phyloP scores from a whole-genome alignment of 2,113 vertebrate species.

The Anolis carolinensis region DNA sequence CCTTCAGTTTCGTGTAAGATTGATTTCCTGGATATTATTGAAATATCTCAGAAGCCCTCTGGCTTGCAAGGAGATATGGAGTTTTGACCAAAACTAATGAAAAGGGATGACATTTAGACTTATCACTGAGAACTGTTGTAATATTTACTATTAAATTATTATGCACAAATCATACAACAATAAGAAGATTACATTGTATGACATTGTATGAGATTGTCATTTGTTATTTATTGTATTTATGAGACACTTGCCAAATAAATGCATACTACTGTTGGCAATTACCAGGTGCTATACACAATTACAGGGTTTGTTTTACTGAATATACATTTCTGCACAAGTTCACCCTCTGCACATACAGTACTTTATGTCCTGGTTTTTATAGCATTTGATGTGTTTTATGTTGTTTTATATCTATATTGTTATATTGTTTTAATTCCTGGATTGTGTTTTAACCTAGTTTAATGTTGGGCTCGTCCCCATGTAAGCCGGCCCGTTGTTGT shows the following conservation, averaged over 20 bases:
- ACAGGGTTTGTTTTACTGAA: background rate
- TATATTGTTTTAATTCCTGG: too few relatives aligned
- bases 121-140: conserved; percentile 30
- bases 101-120: conserved; percentile 71
- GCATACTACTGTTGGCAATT: background rate
- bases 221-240: conserved; percentile 8
- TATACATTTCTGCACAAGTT: too few relatives aligned
- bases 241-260: background rate
- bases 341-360: too few relatives aligned
- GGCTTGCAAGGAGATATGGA: conserved; percentile 80
- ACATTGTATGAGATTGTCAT: background rate
- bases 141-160: conserved; percentile 29
- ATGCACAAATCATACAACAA: background rate
- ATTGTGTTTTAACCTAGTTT: too few relatives aligned
- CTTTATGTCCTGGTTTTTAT: too few relatives aligned
- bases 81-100: conserved; percentile 75
- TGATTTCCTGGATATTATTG: conserved; percentile 89
- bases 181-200: conserved; percentile 10
- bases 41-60: conserved; percentile 90
- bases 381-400: too few relatives aligned
- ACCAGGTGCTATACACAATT: background rate
- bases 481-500: too few relatives aligned
- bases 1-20: conserved; percentile 93
- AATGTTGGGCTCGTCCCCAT: too few relatives aligned
- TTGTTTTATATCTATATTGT: too few relatives aligned